These are phyloP conservation scores for Numenius phaeopus DNA, from an alignment of 2,797 vertebrate genomes.

Conservation along the genomic window DNA sequence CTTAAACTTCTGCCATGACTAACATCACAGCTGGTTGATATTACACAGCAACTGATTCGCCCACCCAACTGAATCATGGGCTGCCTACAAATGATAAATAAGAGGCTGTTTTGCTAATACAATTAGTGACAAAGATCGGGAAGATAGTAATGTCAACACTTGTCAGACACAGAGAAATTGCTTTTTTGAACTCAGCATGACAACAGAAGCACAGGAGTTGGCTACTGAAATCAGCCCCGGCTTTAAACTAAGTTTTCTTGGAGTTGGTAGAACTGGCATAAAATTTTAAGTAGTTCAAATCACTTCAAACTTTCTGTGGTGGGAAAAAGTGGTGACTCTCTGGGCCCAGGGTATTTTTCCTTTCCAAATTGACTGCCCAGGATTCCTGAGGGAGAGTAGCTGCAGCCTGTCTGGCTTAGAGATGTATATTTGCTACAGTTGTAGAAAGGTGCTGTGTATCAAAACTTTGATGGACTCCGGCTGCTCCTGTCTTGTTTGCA, in stretches of 20 bases:
- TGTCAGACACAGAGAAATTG: neutral
- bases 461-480: neutral
- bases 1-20: neutral
- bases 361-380: neutral
- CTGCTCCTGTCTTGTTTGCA: neutral
- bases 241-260: neutral
- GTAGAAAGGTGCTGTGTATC: neutral
- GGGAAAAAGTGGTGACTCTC: neutral
- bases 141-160: slow-evolving; percentile 17
- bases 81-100: slow-evolving; percentile 32
- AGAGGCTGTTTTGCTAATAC: slow-evolving; percentile 30
- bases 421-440: neutral
- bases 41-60: neutral
- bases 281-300: neutral
- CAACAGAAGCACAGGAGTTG: neutral
- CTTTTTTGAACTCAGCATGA: neutral
- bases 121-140: neutral
- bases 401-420: neutral
- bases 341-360: neutral
- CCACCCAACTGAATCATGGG: slow-evolving; percentile 35
- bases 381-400: neutral
- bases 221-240: neutral
- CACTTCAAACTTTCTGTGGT: neutral
- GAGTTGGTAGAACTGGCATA: neutral
- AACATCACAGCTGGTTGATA: slow-evolving; percentile 44